A percentile compares a stretch with the other conserved stretches of the same genome.
Evolutionary conservation across 2,797 vertebrate species (phyloP).

Genomic region (Alectoris magna): DNA sequence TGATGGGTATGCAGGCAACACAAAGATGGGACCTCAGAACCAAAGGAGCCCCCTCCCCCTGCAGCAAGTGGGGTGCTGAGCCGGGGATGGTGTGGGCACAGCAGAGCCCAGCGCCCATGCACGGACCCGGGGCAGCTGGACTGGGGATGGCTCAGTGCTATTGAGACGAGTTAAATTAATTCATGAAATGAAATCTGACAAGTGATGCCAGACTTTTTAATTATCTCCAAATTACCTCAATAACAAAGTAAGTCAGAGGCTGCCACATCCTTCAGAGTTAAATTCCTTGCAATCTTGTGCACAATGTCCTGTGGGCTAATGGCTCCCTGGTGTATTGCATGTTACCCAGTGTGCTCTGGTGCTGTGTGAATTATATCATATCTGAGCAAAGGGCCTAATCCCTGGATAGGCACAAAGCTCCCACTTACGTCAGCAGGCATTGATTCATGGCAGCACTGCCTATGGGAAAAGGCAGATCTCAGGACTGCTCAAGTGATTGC

Average conservation of each 20-base stretch:
- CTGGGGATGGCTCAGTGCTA: neutral
- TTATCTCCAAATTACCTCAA: neutral
- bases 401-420: neutral
- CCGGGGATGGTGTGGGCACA: neutral
- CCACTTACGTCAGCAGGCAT: neutral
- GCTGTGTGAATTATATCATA: neutral
- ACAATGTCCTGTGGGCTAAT: neutral
- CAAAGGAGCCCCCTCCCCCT: neutral
- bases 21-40: neutral
- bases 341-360: neutral
- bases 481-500: neutral
- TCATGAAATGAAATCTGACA: neutral
- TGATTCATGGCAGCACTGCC: neutral
- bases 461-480: neutral
- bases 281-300: rapidly evolving
- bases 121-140: rapidly evolving
- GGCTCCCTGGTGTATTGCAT: neutral
- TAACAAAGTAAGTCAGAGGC: neutral
- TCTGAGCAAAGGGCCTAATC: neutral
- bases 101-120: neutral
- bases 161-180: neutral
- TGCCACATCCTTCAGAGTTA: neutral
- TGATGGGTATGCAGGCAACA: constrained; percentile 51
- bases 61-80: neutral
- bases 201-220: neutral